phyloP scores from a whole-genome alignment of 2,113 vertebrate genomes.

The Datnioides undecimradiatus region DNA sequence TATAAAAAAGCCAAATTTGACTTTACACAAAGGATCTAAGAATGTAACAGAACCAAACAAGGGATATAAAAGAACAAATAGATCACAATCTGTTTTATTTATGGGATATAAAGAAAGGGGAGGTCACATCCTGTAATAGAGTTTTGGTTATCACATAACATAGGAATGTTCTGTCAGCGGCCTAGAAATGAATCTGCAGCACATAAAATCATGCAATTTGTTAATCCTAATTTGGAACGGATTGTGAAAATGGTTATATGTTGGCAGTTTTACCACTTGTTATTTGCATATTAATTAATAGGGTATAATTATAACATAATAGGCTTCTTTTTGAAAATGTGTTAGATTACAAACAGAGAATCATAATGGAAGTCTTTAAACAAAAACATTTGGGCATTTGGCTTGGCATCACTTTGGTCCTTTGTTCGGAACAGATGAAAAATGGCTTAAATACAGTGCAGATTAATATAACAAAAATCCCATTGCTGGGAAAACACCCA shows the following conservation, averaged over 20 bases:
- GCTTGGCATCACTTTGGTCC: constrained; percentile 44
- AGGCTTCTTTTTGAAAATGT: constrained; percentile 31
- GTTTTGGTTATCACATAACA: constrained; percentile 75
- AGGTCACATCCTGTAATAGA: constrained; percentile 64
- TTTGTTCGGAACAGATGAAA: constrained; percentile 69
- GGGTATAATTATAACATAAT: constrained; percentile 33
- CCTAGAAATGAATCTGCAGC: constrained; percentile 41
- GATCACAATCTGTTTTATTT: constrained; percentile 71
- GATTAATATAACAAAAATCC: constrained; percentile 55
- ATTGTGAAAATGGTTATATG: constrained; percentile 30
- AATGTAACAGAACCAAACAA: constrained; percentile 71
- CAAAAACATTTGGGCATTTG: constrained; percentile 66
- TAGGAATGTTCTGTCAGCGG: constrained; percentile 64
- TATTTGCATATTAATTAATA: constrained; percentile 57
- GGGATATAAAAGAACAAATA: constrained; percentile 74
- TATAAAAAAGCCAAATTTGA: constrained; percentile 67
- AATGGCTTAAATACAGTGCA: constrained; percentile 48
- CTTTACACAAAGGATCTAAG: constrained; percentile 76
- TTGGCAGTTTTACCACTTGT: constrained; percentile 40
- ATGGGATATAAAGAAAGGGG: constrained; percentile 67
- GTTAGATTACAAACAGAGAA: constrained; percentile 43
- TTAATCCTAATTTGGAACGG: constrained; percentile 54
- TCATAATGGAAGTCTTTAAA: constrained; percentile 55
- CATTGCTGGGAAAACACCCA: constrained; percentile 60
- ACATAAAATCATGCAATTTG: constrained; percentile 49